phyloP scores from a whole-genome alignment of 2,797 vertebrate species.

The Siniperca undulata region DNA sequence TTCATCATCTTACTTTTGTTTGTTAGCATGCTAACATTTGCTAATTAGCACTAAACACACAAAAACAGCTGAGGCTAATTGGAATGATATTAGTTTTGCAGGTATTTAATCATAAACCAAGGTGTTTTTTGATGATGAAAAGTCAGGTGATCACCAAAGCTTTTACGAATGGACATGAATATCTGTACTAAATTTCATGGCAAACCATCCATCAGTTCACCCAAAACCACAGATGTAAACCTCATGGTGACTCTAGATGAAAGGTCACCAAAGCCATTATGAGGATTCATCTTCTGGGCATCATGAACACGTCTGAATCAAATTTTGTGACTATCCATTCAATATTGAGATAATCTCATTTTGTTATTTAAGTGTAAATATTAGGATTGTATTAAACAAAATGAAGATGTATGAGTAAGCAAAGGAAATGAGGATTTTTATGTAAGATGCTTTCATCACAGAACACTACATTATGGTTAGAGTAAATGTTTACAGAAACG shows the following conservation, averaged over 20 bases:
- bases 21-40: background rate
- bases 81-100: background rate
- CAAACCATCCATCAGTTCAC: background rate
- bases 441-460: constrained; percentile 27
- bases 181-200: background rate
- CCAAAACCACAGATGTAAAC: background rate
- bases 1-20: background rate
- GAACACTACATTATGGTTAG: background rate
- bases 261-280: background rate
- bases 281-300: background rate
- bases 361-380: constrained; percentile 44
- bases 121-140: background rate
- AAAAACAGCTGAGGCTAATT: background rate
- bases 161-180: background rate
- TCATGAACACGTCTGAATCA: background rate
- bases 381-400: constrained; percentile 38
- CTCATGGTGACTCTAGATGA: background rate
- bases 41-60: background rate
- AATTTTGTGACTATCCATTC: background rate
- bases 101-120: background rate
- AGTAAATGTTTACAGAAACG: constrained; percentile 50
- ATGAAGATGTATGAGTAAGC: constrained; percentile 25
- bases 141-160: background rate
- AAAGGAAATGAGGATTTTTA: constrained; percentile 27
- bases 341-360: constrained; percentile 1